A percentile compares a stretch with the other conserved stretches of the same genome.
Evolutionary conservation across 2,797 vertebrate species (phyloP).

Genomic region (Oophaga sylvatica): DNA sequence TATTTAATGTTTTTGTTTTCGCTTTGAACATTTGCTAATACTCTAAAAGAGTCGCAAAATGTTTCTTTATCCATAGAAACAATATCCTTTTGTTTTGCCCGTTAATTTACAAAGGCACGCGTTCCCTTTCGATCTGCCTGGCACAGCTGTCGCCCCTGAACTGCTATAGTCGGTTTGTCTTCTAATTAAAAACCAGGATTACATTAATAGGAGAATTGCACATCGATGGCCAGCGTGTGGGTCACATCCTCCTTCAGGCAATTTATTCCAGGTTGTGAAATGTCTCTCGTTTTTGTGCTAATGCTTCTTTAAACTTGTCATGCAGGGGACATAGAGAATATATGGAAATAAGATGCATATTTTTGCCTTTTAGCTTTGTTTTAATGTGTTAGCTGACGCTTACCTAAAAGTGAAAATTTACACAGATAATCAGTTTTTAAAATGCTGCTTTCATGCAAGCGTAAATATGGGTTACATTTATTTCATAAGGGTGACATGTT

Average conservation of each 20-base stretch:
- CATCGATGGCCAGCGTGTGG: constrained; percentile 45
- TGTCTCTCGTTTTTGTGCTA: constrained; percentile 32
- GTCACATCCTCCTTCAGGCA: constrained; percentile 54
- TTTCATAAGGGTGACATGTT: constrained; percentile 53
- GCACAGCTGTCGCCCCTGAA: constrained; percentile 37
- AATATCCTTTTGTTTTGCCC: constrained; percentile 14
- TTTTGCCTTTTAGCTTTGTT: constrained; percentile 29
- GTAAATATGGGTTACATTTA: constrained; percentile 50
- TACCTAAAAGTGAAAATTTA: constrained; percentile 54
- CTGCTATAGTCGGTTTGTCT: constrained; percentile 22
- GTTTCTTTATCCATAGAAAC: background rate
- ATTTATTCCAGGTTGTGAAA: constrained; percentile 53
- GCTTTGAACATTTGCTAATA: background rate
- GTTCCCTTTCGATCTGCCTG: constrained; percentile 21
- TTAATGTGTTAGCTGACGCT: constrained; percentile 40
- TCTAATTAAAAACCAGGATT: constrained; percentile 56
- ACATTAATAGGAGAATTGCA: constrained; percentile 37
- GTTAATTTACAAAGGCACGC: constrained; percentile 33
- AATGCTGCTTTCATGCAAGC: constrained; percentile 44
- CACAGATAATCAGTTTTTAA: constrained; percentile 41
- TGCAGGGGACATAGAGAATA: constrained; percentile 10
- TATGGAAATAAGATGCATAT: constrained; percentile 43
- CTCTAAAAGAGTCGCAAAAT: background rate
- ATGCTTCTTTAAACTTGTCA: constrained; percentile 26
- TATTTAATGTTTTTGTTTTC: background rate